Evolutionary conservation across 2,113 vertebrate species (phyloP), one percentile per base, ranked within the genome.

Genomic region (Micronycteris hirsuta): DNA sequence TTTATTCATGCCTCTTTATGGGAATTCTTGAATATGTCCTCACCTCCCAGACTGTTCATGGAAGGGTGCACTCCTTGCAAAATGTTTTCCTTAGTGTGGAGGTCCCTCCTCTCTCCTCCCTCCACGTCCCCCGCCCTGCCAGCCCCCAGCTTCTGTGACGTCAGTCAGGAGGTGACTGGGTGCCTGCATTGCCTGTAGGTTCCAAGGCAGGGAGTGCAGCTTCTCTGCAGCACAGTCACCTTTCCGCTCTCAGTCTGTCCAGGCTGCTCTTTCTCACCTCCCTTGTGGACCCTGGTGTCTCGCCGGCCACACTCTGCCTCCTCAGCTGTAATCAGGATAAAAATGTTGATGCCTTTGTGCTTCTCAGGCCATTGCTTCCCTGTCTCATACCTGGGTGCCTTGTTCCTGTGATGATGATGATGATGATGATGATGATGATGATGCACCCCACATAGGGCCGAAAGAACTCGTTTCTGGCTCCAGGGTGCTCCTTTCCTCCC

Each of bases 161-260:
- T 97, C 97, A 97, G 94, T 80, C 31, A 56, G 77, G 95, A 97
- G 95, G 89, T 97, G 90, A 96, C 87, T 38, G 58, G 86, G 92
- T 86, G 52, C 56, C 83, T 93, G 41, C 70, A 85, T 77, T 86
- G 93, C 81, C 82, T 83, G 87, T 67, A 86, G 92, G 85, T 96
- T 95, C 92, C 16, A 6, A 91, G 93, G 76, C 92, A 82, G 71
- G 94, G 84, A 77, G 36, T 0, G 70, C 31, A 0, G 65, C 80
- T 94, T 41, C 83, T 97, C 61, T 0, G 0, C n/a, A 61, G 85
- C 41, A 41, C 67, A n/a, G 91, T 36, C 28, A 47, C 84, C 78
- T 74, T 45, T 13, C 84, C 33, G 20, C 43, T 36, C 61, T 78
- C 82, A 20, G 93, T 70, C 1, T 3, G 47, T 91, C 82, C 10